These are phyloP conservation scores for Gymnodraco acuticeps DNA, from an alignment of 2,797 vertebrate genomes.

Conservation along the genomic window DNA sequence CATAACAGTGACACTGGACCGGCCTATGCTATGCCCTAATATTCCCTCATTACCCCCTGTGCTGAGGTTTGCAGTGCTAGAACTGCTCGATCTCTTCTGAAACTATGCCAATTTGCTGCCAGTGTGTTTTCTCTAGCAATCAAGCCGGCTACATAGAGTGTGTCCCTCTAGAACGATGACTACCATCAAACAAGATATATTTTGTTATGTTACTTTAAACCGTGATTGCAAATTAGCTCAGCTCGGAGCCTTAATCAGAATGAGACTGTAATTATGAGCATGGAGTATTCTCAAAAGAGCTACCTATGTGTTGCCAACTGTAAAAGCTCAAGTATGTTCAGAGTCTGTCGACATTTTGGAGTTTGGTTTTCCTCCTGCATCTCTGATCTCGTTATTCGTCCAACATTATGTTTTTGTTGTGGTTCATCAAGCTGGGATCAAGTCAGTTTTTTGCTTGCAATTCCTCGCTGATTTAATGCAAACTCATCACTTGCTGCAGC, in stretches of 20 bases:
- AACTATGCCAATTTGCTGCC: slow-evolving; percentile 11
- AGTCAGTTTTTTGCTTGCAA: slow-evolving; percentile 16
- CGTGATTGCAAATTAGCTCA: slow-evolving; percentile 12
- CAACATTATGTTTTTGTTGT: not conserved
- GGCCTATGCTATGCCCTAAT: slow-evolving; percentile 26
- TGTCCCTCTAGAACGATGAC: not conserved
- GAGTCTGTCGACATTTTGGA: slow-evolving; percentile 7
- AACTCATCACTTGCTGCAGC: slow-evolving; percentile 28
- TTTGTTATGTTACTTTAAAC: slow-evolving; percentile 12
- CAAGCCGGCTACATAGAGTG: not conserved
- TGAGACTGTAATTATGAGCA: not conserved
- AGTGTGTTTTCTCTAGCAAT: slow-evolving; percentile 25
- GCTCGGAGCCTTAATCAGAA: not conserved
- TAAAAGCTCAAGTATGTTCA: not conserved
- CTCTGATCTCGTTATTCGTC: not conserved
- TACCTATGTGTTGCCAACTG: not conserved
- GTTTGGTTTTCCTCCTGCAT: not conserved
- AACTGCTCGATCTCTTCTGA: slow-evolving; percentile 14
- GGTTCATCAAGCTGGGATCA: slow-evolving; percentile 10
- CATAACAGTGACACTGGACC: slow-evolving; percentile 50
- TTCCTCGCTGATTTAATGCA: slow-evolving; percentile 29
- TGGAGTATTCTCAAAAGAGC: not conserved
- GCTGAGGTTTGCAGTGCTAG: slow-evolving; percentile 10
- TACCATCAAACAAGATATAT: slow-evolving; percentile 10
- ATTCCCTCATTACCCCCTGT: slow-evolving; percentile 28